Evolutionary conservation across 1,140 invertebrate species (phyloP), one percentile per base, ranked within the genome.

Genomic region (Oppia nitens): DNA sequence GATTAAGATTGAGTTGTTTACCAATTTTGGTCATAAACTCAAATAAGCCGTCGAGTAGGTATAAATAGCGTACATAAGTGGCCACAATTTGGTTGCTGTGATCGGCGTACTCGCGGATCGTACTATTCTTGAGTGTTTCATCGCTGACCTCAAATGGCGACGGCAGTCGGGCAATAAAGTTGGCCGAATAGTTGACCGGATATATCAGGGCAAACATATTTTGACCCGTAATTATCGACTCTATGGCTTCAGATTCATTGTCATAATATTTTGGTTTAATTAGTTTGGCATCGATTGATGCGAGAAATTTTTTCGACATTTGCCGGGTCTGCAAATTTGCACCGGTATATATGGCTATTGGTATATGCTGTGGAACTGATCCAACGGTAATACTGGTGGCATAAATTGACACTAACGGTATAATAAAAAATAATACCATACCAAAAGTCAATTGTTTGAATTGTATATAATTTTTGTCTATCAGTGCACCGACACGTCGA

Each of bases 361-460:
- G 80, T 0, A 97, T 76, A 48, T 84, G 82, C 52, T 79, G 81
- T 0, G 92, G 91, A 68, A 91, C 85, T 27, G 85, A 78, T 57
- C 91, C 91, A 63, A 96, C 91, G 23, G 90, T 87, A 61, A 93
- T 70, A 71, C 90, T 95, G 76, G 96, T 96, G 2, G 95, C 78
- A 51, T 92, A 84, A 14, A 90, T 87, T 76, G 95, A 89, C 72
- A 88, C 81, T 2, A 90, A 84, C 28, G 91, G 91, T 64, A 96
- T 72, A 11, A 84, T 82, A 67, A 93, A 89, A 66, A 94, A 87
- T 72, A 95, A 94, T 59, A 86, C 71, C 81, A 92, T 86, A 21
- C 89, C 82, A 45, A 59, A 55, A 3, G 55, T 48, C 45, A 63
- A 60, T 11, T 61, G 52, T 27, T 51, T 55, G 23, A 64, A 24